Base-by-base conservation (phyloP, 2,888 invertebrate genomes). In the Lycocerus yunnanus region DNA sequence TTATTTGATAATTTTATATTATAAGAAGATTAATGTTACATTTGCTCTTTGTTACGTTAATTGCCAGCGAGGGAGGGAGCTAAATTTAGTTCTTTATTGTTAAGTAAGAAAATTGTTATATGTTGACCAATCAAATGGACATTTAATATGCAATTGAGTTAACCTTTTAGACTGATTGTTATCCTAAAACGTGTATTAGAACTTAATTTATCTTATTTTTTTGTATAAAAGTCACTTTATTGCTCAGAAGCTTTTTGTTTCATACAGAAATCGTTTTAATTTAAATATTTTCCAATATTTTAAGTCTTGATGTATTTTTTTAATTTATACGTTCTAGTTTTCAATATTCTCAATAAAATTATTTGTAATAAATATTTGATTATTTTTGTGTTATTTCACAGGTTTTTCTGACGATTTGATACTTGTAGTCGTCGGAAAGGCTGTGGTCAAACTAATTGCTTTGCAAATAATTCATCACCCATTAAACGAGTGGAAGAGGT, bases 91-190 rank as follows among this genome's bases (percentile, higher is more conserved):
- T 63, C 61, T 63, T 63, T 63, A 20, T 63, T 63, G 61, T 63
- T 63, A 63, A n/a, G 18, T 63, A 63, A 63, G 61, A n/a, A 60
- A 63, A 63, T 63, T 63, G 61, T 63, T 63, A 63, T 63, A 63
- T 63, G 43, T 43, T 43, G 43, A 43, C 43, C 20, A 63, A 63
- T 18, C n/a, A 63, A 63, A 63, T 43, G 43, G 43, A 43, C 43
- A 43, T 63, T 18, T 18, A 20, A 63, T 20, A 20, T 18, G 20
- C n/a, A 63, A 63, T 63, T 63, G 18, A 63, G 16, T 63, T 63
- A 15, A 43, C 43, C 43, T 63, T 18, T 63, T 63, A 14, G 61
- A 63, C 61, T 63, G 61, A 63, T 63, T 63, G 61, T 63, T 63
- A 63, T 60, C n/a, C 43, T 15, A 63, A 59, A 18, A 63, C 20